phyloP scores from a whole-genome alignment of 2,797 vertebrate species.

The Sebastes hopkinsi region DNA sequence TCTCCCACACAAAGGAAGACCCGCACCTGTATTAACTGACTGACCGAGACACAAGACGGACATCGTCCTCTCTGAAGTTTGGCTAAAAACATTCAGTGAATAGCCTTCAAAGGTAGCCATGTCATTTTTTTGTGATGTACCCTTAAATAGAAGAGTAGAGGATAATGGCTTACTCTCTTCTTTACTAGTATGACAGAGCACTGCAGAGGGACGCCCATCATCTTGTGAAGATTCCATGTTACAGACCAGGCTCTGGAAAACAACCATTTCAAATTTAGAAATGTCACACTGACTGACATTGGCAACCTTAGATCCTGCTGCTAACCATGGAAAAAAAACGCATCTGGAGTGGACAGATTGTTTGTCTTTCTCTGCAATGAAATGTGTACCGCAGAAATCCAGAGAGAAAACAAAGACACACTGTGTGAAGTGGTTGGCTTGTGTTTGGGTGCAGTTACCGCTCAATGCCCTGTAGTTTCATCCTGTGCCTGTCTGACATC shows the following conservation, averaged over 20 bases:
- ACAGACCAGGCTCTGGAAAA: constrained; percentile 78
- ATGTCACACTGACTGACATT: background rate
- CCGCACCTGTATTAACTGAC: no score
- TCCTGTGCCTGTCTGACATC: constrained; percentile 76
- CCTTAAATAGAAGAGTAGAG: background rate
- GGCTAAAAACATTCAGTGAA: background rate
- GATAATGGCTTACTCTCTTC: constrained; percentile 72
- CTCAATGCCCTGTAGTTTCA: constrained; percentile 78
- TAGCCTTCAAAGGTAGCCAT: background rate
- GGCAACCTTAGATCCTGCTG: background rate
- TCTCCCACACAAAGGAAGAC: no score
- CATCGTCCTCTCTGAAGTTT: background rate
- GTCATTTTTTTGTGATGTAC: background rate
- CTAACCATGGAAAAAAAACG: background rate
- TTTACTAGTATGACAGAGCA: constrained; percentile 79
- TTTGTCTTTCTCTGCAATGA: background rate
- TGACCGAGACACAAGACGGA: background rate
- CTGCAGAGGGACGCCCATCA: constrained; percentile 81
- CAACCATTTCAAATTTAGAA: background rate
- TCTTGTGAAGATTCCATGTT: constrained; percentile 86
- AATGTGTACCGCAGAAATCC: background rate
- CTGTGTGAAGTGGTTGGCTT: background rate
- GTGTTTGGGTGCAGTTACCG: constrained; percentile 55
- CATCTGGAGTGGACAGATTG: no score
- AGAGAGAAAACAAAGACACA: background rate